A percentile compares a stretch with the other conserved stretches of the same genome.
These are phyloP conservation scores for Microtus montanus DNA, from an alignment of 2,113 vertebrate genomes.

Conservation along the genomic window DNA sequence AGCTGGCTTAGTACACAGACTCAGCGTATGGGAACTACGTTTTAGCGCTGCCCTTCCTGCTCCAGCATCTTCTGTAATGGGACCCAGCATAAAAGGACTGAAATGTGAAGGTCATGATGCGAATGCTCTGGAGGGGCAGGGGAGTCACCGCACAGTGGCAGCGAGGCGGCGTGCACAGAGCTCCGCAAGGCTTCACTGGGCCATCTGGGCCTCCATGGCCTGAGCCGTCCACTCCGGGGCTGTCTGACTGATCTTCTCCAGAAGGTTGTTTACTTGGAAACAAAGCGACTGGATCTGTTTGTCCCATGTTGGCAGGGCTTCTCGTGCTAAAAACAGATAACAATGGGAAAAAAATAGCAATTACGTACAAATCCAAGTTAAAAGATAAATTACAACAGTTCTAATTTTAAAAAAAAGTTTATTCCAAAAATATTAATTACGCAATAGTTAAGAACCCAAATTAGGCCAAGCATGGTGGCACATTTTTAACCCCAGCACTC, in stretches of 20 bases:
- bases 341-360: background rate
- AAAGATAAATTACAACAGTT: constrained; percentile 41
- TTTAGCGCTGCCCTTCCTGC: constrained; percentile 61
- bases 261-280: constrained; percentile 98
- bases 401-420: background rate
- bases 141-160: constrained; percentile 44
- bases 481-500: background rate
- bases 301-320: constrained; percentile 98
- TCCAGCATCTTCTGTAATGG: constrained; percentile 58
- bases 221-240: constrained; percentile 97
- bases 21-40: constrained; percentile 60
- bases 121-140: constrained; percentile 64
- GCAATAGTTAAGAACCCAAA: background rate
- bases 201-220: constrained; percentile 98
- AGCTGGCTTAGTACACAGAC: constrained; percentile 54
- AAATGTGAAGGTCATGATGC: constrained; percentile 53
- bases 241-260: constrained; percentile 97
- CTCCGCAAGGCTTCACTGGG: constrained; percentile 86
- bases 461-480: background rate
- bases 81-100: constrained; percentile 67
- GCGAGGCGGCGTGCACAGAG: background rate
- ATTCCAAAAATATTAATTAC: constrained; percentile 24
- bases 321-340: constrained; percentile 88
- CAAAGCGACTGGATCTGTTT: constrained; percentile 99
- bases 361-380: constrained; percentile 7